A percentile compares a stretch with the other conserved stretches of the same genome.
Evolutionary conservation across 2,888 invertebrate genomes (phyloP).

Genomic region (Dendrolimus pini): DNA sequence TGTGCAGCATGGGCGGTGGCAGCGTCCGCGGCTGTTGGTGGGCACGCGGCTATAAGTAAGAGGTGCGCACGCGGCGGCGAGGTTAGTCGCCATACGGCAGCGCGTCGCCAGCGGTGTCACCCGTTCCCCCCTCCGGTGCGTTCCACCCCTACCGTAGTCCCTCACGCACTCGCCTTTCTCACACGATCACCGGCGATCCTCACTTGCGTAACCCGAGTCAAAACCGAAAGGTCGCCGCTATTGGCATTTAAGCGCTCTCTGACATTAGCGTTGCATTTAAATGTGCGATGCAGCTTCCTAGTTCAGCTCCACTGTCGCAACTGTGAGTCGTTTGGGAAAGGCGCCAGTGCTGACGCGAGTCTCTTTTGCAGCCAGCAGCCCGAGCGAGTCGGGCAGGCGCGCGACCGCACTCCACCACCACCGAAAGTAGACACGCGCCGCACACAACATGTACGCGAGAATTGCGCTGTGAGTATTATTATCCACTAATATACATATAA

Average conservation of each 20-base stretch:
- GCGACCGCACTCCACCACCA: slow-evolving; percentile 15
- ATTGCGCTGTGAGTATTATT: slow-evolving; percentile 59
- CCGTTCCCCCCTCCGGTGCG: slow-evolving; percentile 51
- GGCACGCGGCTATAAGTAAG: slow-evolving; percentile 71
- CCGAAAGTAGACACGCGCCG: slow-evolving; percentile 19
- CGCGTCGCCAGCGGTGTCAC: slow-evolving; percentile 60
- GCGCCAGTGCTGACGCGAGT: slow-evolving; percentile 67
- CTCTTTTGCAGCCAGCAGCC: slow-evolving; percentile 68
- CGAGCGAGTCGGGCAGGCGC: slow-evolving; percentile 48
- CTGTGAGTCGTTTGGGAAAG: slow-evolving; percentile 67
- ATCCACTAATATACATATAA: too few species aligned
- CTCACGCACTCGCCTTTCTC: slow-evolving; percentile 64
- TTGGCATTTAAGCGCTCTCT: slow-evolving; percentile 75
- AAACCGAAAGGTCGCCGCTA: slow-evolving; percentile 71
- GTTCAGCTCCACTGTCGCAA: slow-evolving; percentile 72
- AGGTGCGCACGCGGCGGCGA: slow-evolving; percentile 65
- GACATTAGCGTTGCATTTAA: slow-evolving; percentile 74
- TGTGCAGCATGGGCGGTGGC: slow-evolving; percentile 13
- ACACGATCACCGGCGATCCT: slow-evolving; percentile 64
- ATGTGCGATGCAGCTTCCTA: slow-evolving; percentile 72
- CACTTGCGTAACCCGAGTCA: slow-evolving; percentile 67
- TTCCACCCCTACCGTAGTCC: slow-evolving; percentile 34
- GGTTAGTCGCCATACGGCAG: slow-evolving; percentile 73
- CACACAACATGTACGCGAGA: slow-evolving; percentile 52
- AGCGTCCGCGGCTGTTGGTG: slow-evolving; percentile 28